Percentiles rank a stretch among this genome's conserved stretches.
phyloP scores from a whole-genome alignment of 2,113 vertebrate genomes.

The Chamaetylas fuelleborni region DNA sequence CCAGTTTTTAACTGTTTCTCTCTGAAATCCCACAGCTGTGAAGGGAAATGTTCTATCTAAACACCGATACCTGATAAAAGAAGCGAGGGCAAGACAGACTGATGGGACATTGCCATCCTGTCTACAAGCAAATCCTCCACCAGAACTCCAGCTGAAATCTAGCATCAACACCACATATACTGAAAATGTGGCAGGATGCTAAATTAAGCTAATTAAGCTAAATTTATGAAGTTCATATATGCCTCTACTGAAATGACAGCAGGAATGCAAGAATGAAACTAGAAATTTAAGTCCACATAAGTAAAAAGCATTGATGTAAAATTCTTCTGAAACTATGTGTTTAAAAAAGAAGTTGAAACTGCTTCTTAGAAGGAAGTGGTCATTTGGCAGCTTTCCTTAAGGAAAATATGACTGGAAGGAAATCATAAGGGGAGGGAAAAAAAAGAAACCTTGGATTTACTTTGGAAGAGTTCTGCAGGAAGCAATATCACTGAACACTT shows the following conservation, averaged over 20 bases:
- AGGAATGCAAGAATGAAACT: background rate
- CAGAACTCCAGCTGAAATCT: background rate
- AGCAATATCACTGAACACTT: background rate
- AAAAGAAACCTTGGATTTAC: background rate
- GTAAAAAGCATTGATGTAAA: background rate
- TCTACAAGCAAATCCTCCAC: background rate
- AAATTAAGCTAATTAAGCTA: background rate
- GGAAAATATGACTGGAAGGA: background rate
- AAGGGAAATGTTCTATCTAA: background rate
- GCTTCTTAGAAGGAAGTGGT: background rate
- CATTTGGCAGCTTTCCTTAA: background rate
- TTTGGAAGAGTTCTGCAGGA: background rate
- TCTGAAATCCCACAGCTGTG: background rate
- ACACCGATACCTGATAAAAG: background rate
- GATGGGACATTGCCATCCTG: background rate
- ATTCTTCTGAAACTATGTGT: background rate
- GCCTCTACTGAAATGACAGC: background rate
- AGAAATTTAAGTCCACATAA: background rate
- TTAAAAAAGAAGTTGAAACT: background rate
- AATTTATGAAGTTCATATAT: background rate
- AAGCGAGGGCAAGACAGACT: background rate
- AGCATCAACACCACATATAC: background rate
- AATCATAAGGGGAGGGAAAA: rapidly evolving
- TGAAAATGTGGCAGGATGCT: background rate
- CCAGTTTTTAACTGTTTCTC: background rate